phyloP scores from a whole-genome alignment of 2,888 invertebrate genomes.

The Cheilosia pagana region DNA sequence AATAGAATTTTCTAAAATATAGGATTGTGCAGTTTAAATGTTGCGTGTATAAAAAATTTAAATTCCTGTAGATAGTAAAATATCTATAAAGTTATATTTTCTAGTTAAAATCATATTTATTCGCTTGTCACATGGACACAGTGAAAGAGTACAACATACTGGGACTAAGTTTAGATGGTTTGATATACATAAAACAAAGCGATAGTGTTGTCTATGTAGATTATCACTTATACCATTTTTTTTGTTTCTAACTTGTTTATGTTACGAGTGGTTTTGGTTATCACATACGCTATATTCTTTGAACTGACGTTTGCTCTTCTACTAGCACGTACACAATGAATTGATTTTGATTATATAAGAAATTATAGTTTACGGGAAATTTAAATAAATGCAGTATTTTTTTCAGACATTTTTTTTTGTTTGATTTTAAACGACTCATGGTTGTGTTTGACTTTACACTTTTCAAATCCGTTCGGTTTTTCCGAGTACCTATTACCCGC shows the following conservation, averaged over 20 bases:
- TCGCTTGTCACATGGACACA: slow-evolving; percentile 31
- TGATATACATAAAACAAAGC: slow-evolving; percentile 39
- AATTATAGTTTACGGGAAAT: background rate
- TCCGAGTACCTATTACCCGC: too few species aligned
- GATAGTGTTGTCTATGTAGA: slow-evolving; percentile 28
- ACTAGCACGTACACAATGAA: background rate
- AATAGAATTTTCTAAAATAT: slow-evolving; percentile 66
- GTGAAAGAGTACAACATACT: slow-evolving; percentile 28
- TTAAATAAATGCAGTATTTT: too few species aligned
- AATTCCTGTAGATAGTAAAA: slow-evolving; percentile 70
- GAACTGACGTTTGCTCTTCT: slow-evolving; percentile 40
- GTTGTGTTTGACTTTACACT: too few species aligned
- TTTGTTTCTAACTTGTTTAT: slow-evolving; percentile 19
- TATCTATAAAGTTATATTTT: slow-evolving; percentile 24
- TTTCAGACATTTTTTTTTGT: too few species aligned
- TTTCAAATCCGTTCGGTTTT: too few species aligned
- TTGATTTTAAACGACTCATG: too few species aligned
- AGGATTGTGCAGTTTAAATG: slow-evolving; percentile 72
- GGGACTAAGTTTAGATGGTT: slow-evolving; percentile 3
- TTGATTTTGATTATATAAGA: background rate
- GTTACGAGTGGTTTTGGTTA: slow-evolving; percentile 55
- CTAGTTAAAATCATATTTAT: slow-evolving; percentile 37
- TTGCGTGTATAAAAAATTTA: slow-evolving; percentile 72
- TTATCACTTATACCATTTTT: slow-evolving; percentile 37
- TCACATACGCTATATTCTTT: slow-evolving; percentile 65